Evolutionary conservation across 1,140 invertebrate genomes (phyloP).

Genomic region (Bombus pyrosoma): DNA sequence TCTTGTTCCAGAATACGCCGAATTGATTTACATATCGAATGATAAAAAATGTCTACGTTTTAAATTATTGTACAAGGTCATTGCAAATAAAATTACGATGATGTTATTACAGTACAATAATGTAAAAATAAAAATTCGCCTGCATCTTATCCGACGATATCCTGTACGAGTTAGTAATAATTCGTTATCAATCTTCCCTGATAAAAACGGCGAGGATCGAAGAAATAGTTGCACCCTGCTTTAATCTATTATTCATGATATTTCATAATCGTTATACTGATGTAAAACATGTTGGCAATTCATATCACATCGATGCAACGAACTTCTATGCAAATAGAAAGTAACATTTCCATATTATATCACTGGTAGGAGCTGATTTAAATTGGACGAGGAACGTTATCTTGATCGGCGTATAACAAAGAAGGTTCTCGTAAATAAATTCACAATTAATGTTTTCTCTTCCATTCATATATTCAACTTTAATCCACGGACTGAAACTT

Average conservation of each 20-base stretch:
- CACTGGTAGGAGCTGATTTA: background rate
- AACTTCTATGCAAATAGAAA: background rate
- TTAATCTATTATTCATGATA: background rate
- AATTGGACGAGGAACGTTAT: background rate
- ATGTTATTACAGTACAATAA: background rate
- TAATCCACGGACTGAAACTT: background rate
- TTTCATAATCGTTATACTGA: background rate
- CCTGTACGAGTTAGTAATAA: too few species aligned
- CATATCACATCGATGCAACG: background rate
- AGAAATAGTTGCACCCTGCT: too few species aligned
- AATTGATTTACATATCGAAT: too few species aligned
- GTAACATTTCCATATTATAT: background rate
- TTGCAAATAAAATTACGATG: too few species aligned
- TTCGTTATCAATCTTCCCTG: too few species aligned
- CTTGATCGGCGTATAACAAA: background rate
- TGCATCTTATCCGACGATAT: too few species aligned
- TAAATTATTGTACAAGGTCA: too few species aligned
- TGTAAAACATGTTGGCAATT: background rate
- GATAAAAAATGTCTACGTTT: too few species aligned
- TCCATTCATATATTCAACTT: background rate
- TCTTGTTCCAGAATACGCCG: too few species aligned
- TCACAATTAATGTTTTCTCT: background rate
- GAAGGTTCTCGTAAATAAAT: background rate
- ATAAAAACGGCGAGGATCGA: too few species aligned
- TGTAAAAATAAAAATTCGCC: background rate